A percentile compares a stretch with the other conserved stretches of the same genome.
Evolutionary conservation across 2,113 vertebrate species (phyloP).

Genomic region (Mionectes macconnelli): DNA sequence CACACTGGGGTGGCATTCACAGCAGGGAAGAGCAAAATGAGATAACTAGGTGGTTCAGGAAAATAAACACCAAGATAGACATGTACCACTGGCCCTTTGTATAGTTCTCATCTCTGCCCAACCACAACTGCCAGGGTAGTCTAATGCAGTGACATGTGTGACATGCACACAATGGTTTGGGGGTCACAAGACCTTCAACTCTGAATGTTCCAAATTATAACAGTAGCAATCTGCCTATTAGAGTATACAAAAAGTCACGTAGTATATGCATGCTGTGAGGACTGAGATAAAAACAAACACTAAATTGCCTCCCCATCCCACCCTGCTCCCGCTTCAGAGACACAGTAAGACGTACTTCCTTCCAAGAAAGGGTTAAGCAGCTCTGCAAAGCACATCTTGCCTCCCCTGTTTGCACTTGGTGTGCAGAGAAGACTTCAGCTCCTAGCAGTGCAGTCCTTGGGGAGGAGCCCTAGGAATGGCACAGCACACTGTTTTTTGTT

Average conservation of each 20-base stretch:
- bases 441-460: background rate
- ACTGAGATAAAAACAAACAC: background rate
- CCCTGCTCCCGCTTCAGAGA: background rate
- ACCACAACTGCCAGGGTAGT: background rate
- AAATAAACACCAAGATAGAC: background rate
- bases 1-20: background rate
- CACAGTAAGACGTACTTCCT: background rate
- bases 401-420: background rate
- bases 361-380: background rate
- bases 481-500: background rate
- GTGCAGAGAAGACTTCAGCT: background rate
- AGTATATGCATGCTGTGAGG: background rate
- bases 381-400: background rate
- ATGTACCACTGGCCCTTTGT: background rate
- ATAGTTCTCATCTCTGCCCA: background rate
- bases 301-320: fast-evolving
- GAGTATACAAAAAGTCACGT: background rate
- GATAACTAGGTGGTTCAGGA: no score
- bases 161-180: background rate
- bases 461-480: background rate
- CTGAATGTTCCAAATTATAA: background rate
- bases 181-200: background rate
- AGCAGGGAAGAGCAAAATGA: background rate
- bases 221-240: background rate
- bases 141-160: background rate